Conservation (phyloP, 2,797 vertebrate genomes). For the Tauraco hartlaubi region DNA sequence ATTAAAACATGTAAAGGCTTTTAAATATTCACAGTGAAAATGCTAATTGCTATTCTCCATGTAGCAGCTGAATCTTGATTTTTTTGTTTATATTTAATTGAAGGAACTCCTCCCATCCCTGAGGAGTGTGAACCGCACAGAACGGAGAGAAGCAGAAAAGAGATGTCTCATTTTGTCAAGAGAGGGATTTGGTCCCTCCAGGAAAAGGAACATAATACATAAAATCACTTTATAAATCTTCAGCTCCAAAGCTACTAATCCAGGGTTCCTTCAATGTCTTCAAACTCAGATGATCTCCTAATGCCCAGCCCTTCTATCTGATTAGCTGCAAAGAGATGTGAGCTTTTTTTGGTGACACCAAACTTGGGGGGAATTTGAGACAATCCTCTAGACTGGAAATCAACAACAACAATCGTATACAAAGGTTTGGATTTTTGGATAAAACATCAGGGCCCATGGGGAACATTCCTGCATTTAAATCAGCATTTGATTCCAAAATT, state of each 20-base stretch:
- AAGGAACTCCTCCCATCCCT: conserved; percentile 34
- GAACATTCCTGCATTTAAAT: conserved; percentile 9
- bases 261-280: neutral
- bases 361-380: neutral
- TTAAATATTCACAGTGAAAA: neutral
- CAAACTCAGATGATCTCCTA: neutral
- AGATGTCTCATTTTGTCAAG: neutral
- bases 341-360: conserved; percentile 3
- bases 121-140: neutral
- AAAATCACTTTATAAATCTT: conserved; percentile 21
- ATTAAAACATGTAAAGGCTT: neutral
- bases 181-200: neutral
- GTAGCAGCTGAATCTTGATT: neutral
- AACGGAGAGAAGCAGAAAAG: neutral
- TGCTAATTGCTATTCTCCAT: neutral
- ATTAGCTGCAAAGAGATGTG: neutral
- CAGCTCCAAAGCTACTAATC: neutral
- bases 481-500: conserved; percentile 34
- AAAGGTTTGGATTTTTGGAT: conserved; percentile 32
- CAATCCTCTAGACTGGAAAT: neutral
- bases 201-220: neutral
- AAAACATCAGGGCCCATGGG: conserved; percentile 1
- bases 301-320: neutral
- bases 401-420: conserved; percentile 19
- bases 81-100: conserved; percentile 5